A percentile compares a stretch with the other conserved stretches of the same genome.
Conservation (phyloP, 2,888 invertebrate genomes). For the Napeogenes inachia region DNA sequence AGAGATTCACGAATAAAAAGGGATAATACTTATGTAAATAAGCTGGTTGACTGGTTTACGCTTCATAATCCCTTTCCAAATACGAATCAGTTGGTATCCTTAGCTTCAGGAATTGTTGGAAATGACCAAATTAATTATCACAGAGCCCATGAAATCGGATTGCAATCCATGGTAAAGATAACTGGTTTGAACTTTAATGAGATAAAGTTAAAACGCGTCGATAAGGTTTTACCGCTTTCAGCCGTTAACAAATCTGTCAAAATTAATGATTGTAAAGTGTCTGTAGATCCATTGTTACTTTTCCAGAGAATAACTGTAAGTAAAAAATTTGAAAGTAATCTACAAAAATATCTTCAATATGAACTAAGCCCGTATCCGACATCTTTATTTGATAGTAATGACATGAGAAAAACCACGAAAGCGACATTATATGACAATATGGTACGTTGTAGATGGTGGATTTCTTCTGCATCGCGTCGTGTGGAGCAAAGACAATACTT, state of each 20-base stretch:
- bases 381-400: slow-evolving; percentile 31
- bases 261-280: slow-evolving; percentile 31
- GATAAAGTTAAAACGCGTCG: slow-evolving; percentile 37
- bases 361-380: slow-evolving; percentile 34
- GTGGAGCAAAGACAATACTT: slow-evolving; percentile 37
- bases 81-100: slow-evolving; percentile 28
- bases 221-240: slow-evolving; percentile 28
- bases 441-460: slow-evolving; percentile 29
- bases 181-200: slow-evolving; percentile 33
- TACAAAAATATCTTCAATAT: slow-evolving; percentile 33
- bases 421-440: no score
- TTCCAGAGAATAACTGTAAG: slow-evolving; percentile 23
- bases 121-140: slow-evolving; percentile 36
- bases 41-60: slow-evolving; percentile 30
- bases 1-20: slow-evolving; percentile 28
- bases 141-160: slow-evolving; percentile 34
- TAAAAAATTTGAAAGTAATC: slow-evolving; percentile 33
- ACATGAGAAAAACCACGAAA: no score
- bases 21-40: slow-evolving; percentile 28
- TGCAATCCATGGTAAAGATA: slow-evolving; percentile 34
- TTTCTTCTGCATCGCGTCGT: slow-evolving; percentile 42
- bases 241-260: slow-evolving; percentile 28
- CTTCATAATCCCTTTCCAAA: slow-evolving; percentile 31
- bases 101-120: slow-evolving; percentile 34
- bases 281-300: slow-evolving; percentile 33